Evolutionary conservation across 1,140 invertebrate genomes (phyloP).

Genomic region (Centruroides vittatus): DNA sequence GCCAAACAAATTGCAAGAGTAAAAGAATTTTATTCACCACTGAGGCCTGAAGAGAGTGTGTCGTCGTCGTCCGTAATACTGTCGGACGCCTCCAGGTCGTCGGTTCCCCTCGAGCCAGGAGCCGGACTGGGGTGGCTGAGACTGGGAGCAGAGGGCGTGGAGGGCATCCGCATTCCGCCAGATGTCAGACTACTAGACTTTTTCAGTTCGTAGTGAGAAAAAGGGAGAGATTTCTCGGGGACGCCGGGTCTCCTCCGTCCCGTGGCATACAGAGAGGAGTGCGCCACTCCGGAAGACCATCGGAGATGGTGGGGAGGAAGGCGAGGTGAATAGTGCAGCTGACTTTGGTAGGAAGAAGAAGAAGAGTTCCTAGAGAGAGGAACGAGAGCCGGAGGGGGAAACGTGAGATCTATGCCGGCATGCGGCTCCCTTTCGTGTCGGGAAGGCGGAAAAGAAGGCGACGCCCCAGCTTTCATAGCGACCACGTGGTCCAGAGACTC

Average conservation of each 20-base stretch:
- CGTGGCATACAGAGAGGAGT: slow-evolving; percentile 16
- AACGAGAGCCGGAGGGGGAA: slow-evolving; percentile 14
- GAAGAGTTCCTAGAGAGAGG: slow-evolving; percentile 15
- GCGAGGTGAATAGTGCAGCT: slow-evolving; percentile 17
- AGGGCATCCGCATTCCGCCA: slow-evolving; percentile 14
- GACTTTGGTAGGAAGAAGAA: slow-evolving; percentile 18
- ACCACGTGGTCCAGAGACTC: slow-evolving; percentile 25
- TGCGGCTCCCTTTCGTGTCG: slow-evolving; percentile 12
- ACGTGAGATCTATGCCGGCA: slow-evolving; percentile 14
- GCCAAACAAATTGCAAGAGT: not conserved
- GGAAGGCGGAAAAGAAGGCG: slow-evolving; percentile 10
- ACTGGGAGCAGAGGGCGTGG: slow-evolving; percentile 13
- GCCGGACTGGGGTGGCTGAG: slow-evolving; percentile 8
- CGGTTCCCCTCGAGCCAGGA: slow-evolving; percentile 12
- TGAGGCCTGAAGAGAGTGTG: slow-evolving; percentile 22
- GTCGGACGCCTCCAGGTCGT: slow-evolving; percentile 16
- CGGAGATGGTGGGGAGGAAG: slow-evolving; percentile 12
- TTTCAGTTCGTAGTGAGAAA: slow-evolving; percentile 24
- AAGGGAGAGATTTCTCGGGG: slow-evolving; percentile 10
- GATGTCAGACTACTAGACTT: slow-evolving; percentile 30
- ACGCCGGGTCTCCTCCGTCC: slow-evolving; percentile 16
- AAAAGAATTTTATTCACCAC: slow-evolving; percentile 17
- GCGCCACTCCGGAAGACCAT: not conserved
- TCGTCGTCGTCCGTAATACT: slow-evolving; percentile 19
- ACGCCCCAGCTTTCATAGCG: slow-evolving; percentile 14